Percentiles rank a stretch among this genome's conserved stretches.
Conservation (phyloP, 2,113 vertebrate genomes). For the Hippopotamus amphibius region DNA sequence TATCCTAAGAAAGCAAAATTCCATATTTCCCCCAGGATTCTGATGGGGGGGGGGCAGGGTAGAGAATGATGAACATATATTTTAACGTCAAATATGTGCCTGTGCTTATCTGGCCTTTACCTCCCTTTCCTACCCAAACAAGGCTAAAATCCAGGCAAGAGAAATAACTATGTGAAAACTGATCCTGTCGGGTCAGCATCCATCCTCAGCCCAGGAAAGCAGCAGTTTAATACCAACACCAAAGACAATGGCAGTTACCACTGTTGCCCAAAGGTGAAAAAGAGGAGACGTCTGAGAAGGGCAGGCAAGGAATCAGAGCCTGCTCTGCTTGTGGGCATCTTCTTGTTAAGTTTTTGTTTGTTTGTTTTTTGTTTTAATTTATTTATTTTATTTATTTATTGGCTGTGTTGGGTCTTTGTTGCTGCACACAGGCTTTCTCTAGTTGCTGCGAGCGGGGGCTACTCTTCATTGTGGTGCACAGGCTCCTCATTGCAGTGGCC, state of each 20-base stretch:
- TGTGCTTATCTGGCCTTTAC: background rate
- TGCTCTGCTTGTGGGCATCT: background rate
- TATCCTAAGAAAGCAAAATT: background rate
- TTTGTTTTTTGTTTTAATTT: no score
- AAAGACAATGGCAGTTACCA: background rate
- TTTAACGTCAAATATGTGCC: background rate
- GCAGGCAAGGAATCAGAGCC: background rate
- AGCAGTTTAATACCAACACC: background rate
- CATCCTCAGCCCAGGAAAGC: background rate
- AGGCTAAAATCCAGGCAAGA: background rate
- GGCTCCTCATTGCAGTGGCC: no score
- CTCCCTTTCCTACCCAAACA: background rate
- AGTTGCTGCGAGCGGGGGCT: no score
- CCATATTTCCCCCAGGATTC: background rate
- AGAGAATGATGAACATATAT: background rate
- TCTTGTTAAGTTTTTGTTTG: background rate
- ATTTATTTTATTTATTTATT: no score
- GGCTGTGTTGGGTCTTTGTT: no score
- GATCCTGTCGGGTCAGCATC: background rate
- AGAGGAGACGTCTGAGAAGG: background rate
- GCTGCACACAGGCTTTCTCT: no score
- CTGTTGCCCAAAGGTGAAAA: background rate
- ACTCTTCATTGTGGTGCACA: no score
- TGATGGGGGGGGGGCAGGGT: background rate
- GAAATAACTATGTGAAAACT: background rate